Base-by-base conservation (phyloP, 2,888 invertebrate genomes). In the Ophion obscuratus region DNA sequence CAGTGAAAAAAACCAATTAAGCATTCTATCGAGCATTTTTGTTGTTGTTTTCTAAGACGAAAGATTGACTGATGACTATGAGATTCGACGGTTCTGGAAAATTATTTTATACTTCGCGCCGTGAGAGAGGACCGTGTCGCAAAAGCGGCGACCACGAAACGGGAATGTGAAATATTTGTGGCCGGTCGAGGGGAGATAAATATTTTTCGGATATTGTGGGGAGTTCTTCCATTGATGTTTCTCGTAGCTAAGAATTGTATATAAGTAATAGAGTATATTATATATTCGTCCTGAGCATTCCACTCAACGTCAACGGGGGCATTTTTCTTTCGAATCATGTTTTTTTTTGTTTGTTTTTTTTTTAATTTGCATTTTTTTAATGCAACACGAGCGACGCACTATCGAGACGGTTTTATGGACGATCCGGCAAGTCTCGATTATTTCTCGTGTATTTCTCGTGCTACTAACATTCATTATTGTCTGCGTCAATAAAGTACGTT, bases 231-330 rank as follows among this genome's bases (percentile, higher is more conserved):
- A 90, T 91, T 90, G 90, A 88, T 91, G 91, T 87, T 73, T 87
- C 89, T 87, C 88, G 86, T 88, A 91, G 88, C 90, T 91, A 90
- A 90, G 89, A 91, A 89, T 90, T 92, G 92, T 92, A 93, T 89
- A 92, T 92, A 92, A 88, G 71, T 86, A 82, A 81, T 67, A 75
- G 68, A 81, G 75, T 84, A 86, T 89, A 83, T 89, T 89, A 83
- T 85, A 89, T 89, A 91, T 89, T 89, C 77, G 87, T 87, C 85
- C 86, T 89, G 90, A 91, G 90, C 92, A 92, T 92, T 92, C 92
- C 92, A 91, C 89, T 91, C 88, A 80, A 90, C 70, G 75, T 81
- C 67, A 78, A 75, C 62, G 78, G 71, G 61, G 81, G 64, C 74
- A 84, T 64, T 78, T 83, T 79, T 79, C 73, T 85, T 82, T 83